Conservation (phyloP, 2,113 vertebrate genomes). For the Passer domesticus region DNA sequence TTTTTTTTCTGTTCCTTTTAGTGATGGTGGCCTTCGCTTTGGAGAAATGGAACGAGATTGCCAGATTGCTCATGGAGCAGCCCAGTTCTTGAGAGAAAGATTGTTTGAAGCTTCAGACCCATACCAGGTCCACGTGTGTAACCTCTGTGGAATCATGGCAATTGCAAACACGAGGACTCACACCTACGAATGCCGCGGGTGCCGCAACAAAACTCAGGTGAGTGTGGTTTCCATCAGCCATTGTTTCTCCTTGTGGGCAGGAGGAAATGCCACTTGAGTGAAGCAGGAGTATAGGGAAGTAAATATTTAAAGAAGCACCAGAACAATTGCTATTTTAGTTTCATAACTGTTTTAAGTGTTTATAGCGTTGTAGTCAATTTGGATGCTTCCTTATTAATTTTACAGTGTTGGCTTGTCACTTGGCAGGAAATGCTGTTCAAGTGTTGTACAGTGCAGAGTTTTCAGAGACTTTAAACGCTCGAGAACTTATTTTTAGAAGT, state of each 20-base stretch:
- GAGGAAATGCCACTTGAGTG: neutral
- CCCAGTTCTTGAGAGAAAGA: conserved; percentile 93
- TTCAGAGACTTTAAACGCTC: neutral
- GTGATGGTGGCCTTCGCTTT: conserved; percentile 95
- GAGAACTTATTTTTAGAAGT: neutral
- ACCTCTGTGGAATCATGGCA: conserved; percentile 96
- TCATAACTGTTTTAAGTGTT: conserved; percentile 16
- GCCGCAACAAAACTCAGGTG: conserved; percentile 98
- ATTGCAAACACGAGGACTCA: conserved; percentile 97
- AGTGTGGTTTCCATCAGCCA: neutral
- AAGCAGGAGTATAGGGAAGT: neutral
- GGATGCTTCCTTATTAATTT: neutral
- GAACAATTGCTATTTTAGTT: conserved; percentile 10
- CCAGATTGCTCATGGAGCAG: conserved; percentile 97
- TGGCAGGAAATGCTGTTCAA: conserved; percentile 3
- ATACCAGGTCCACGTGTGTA: conserved; percentile 97
- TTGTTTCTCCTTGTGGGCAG: neutral
- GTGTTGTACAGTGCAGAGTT: neutral
- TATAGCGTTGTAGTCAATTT: neutral
- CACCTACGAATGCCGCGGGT: conserved; percentile 95
- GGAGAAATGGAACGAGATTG: conserved; percentile 99
- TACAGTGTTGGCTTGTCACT: neutral
- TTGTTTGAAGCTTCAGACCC: conserved; percentile 97
- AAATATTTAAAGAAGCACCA: conserved; percentile 41
- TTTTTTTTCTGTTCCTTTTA: conserved; percentile 22